Evolutionary conservation across 1,140 invertebrate genomes (phyloP).

Genomic region (Drosophila arawakana): DNA sequence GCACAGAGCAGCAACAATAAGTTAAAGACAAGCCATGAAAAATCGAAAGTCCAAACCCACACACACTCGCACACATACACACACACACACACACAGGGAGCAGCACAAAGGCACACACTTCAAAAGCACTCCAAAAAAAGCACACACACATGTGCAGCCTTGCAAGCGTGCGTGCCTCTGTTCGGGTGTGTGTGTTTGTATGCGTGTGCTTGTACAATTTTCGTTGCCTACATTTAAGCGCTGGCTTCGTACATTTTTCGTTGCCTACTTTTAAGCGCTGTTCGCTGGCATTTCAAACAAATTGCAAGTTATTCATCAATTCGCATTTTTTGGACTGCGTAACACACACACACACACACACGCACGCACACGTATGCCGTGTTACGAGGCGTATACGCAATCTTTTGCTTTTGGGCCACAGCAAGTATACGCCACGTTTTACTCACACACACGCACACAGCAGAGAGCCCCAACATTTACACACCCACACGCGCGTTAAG

Average conservation of each 20-base stretch:
- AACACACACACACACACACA: conserved; percentile 28
- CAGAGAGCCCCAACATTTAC: conserved; percentile 9
- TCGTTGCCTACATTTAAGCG: conserved; percentile 47
- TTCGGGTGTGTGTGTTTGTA: conserved; percentile 1
- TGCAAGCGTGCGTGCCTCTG: conserved; percentile 12
- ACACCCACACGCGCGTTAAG: conserved; percentile 54
- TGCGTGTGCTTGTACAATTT: conserved; percentile 21
- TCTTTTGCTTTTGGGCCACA: conserved; percentile 51
- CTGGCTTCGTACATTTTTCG: conserved; percentile 32
- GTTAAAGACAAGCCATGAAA: conserved; percentile 48
- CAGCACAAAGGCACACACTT: conserved; percentile 33
- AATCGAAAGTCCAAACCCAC: conserved; percentile 54
- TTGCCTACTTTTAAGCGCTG: conserved; percentile 49
- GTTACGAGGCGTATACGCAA: conserved; percentile 72
- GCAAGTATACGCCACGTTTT: conserved; percentile 73
- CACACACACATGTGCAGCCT: conserved; percentile 23
- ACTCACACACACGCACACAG: conserved; percentile 11
- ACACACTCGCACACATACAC: conserved; percentile 13
- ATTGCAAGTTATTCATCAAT: conserved; percentile 52
- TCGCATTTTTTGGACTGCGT: conserved; percentile 31
- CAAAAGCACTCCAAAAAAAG: conserved; percentile 30
- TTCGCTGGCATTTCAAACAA: conserved; percentile 38
- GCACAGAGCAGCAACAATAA: conserved; percentile 36
- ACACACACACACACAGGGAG: conserved; percentile 4
- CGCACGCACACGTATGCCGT: conserved; percentile 8